phyloP scores from a whole-genome alignment of 2,888 invertebrate genomes.

The Parnassius mnemosyne region DNA sequence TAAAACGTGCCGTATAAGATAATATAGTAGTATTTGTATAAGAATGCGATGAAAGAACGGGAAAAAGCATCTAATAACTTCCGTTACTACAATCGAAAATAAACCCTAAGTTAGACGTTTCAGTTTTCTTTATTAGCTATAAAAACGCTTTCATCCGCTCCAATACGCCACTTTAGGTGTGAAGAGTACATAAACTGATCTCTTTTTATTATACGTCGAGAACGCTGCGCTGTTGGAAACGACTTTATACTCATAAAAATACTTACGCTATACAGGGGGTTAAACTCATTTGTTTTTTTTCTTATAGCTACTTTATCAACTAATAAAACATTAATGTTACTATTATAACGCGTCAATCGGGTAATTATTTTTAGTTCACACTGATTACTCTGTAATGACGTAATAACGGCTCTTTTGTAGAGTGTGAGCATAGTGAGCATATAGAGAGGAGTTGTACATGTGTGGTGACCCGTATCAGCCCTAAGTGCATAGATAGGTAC shows the following conservation, averaged over 20 bases:
- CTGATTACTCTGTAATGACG: slow-evolving; percentile 24
- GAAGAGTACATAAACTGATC: slow-evolving; percentile 1
- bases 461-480: slow-evolving; percentile 30
- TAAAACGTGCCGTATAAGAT: too few species aligned
- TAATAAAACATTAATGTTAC: slow-evolving; percentile 20
- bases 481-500: slow-evolving; percentile 41
- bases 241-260: slow-evolving; percentile 34
- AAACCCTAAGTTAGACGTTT: neutral
- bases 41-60: neutral
- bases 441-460: slow-evolving; percentile 5
- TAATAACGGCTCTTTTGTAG: slow-evolving; percentile 20
- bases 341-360: slow-evolving; percentile 19
- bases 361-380: slow-evolving; percentile 23
- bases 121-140: slow-evolving; percentile 10
- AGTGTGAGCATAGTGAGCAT: neutral
- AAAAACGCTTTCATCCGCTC: slow-evolving; percentile 5
- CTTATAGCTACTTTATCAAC: slow-evolving; percentile 18
- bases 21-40: too few species aligned
- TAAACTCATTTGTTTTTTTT: slow-evolving; percentile 23
- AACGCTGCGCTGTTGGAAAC: slow-evolving; percentile 44
- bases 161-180: slow-evolving; percentile 27
- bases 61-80: neutral
- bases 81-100: neutral
- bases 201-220: slow-evolving; percentile 49
- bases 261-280: slow-evolving; percentile 7